These are phyloP conservation scores for Drosophila obscura DNA, from an alignment of 1,140 invertebrate species.

Conservation along the genomic window DNA sequence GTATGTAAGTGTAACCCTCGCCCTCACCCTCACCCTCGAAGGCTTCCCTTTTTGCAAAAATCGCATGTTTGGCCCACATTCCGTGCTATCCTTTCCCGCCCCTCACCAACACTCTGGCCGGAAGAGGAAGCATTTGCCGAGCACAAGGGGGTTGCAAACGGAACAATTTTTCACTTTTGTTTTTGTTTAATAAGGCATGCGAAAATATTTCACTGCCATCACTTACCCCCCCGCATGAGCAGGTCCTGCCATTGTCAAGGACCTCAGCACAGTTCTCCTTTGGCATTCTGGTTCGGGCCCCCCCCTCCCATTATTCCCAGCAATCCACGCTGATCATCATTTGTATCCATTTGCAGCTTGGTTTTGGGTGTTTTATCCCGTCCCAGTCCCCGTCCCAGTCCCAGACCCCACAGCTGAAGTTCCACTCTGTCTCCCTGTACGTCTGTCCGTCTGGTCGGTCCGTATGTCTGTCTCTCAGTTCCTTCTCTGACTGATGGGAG, in stretches of 20 bases:
- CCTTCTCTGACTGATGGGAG: slow-evolving; percentile 40
- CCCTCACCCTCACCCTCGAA: too few relatives aligned
- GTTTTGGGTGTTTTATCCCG: slow-evolving; percentile 53
- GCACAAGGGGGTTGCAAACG: slow-evolving; percentile 16
- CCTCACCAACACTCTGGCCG: slow-evolving; percentile 22
- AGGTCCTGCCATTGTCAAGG: neutral
- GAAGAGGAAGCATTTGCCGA: slow-evolving; percentile 70
- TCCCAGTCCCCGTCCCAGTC: too few relatives aligned
- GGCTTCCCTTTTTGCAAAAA: neutral
- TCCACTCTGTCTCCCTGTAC: slow-evolving; percentile 14
- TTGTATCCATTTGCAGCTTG: slow-evolving; percentile 70
- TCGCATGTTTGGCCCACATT: slow-evolving; percentile 82
- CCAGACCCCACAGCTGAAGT: too few relatives aligned
- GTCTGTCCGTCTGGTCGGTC: neutral
- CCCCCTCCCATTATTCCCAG: slow-evolving; percentile 21
- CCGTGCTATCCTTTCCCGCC: slow-evolving; percentile 14
- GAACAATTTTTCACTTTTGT: slow-evolving; percentile 74
- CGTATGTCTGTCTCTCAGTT: neutral
- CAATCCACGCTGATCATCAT: slow-evolving; percentile 54
- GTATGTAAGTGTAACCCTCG: slow-evolving; percentile 44
- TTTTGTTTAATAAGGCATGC: slow-evolving; percentile 79
- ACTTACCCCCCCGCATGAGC: slow-evolving; percentile 13
- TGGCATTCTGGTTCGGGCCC: neutral
- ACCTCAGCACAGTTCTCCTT: slow-evolving; percentile 6
- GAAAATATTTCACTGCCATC: slow-evolving; percentile 65